Evolutionary conservation across 2,888 invertebrate genomes (phyloP).

Genomic region (Nematopogon swammerdamellus): DNA sequence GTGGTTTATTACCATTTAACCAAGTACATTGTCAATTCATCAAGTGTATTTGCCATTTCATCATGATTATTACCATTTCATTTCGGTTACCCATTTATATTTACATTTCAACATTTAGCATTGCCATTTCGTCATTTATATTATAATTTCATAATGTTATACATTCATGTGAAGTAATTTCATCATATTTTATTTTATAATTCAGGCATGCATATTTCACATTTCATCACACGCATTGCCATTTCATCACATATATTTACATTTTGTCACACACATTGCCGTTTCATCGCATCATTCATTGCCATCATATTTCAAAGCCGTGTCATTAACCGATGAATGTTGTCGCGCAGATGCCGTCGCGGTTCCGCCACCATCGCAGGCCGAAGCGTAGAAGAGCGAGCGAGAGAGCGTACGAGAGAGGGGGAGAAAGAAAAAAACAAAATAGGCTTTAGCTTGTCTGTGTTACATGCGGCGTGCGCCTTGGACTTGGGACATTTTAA

Average conservation of each 20-base stretch:
- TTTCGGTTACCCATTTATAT: too few species aligned
- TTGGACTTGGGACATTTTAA: too few species aligned
- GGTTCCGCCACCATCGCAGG: slow-evolving; percentile 39
- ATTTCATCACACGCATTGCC: too few species aligned
- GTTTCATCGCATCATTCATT: too few species aligned
- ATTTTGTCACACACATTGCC: not conserved
- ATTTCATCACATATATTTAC: not conserved
- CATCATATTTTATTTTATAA: too few species aligned
- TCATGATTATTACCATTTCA: not conserved
- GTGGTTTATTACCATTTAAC: too few species aligned
- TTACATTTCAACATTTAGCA: too few species aligned
- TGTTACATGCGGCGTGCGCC: slow-evolving; percentile 37
- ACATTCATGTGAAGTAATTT: too few species aligned
- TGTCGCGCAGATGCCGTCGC: not conserved
- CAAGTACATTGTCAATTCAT: too few species aligned
- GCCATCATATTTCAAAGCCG: too few species aligned
- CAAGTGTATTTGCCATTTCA: too few species aligned
- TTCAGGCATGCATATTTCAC: too few species aligned
- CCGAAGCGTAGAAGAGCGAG: slow-evolving; percentile 39
- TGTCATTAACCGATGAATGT: not conserved
- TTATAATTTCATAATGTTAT: not conserved
- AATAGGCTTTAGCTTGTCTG: slow-evolving; percentile 33
- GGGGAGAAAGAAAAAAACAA: slow-evolving; percentile 46
- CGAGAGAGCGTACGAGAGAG: slow-evolving; percentile 48
- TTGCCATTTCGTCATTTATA: not conserved